Conservation (phyloP, 2,888 invertebrate species). For the Sipunculus nudus region DNA sequence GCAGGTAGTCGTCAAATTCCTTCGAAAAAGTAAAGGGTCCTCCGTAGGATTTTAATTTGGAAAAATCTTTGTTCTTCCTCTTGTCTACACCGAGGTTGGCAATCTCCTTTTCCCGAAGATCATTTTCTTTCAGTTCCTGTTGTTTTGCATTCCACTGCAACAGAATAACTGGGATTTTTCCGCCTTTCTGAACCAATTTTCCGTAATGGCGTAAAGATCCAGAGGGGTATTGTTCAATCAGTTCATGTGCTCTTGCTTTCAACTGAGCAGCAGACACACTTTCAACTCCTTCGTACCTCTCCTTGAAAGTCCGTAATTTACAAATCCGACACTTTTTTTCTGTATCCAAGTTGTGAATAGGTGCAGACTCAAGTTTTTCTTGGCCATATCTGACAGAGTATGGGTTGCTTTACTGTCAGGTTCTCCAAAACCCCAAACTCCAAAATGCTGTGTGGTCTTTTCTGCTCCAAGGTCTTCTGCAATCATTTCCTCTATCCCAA, state of each 20-base stretch:
- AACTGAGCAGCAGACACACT: slow-evolving; percentile 3
- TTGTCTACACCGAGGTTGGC: too few relatives aligned
- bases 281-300: slow-evolving; percentile 2
- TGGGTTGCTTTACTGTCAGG: not conserved
- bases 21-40: too few relatives aligned
- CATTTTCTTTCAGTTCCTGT: not conserved
- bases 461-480: not conserved
- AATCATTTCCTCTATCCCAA: not conserved
- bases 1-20: too few relatives aligned
- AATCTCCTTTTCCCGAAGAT: too few relatives aligned
- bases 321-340: slow-evolving; percentile 13
- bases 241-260: slow-evolving; percentile 5
- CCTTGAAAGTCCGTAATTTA: slow-evolving; percentile 8
- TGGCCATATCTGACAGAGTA: not conserved
- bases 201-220: too few relatives aligned
- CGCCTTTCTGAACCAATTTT: not conserved
- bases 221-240: not conserved
- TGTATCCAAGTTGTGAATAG: slow-evolving; percentile 4
- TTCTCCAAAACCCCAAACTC: not conserved
- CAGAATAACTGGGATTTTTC: not conserved
- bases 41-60: not conserved
- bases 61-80: not conserved
- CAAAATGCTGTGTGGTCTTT: slow-evolving; percentile 3
- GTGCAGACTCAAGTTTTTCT: slow-evolving; percentile 8
- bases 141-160: not conserved